phyloP scores from a whole-genome alignment of 2,113 vertebrate genomes.

The Arizona elegans region DNA sequence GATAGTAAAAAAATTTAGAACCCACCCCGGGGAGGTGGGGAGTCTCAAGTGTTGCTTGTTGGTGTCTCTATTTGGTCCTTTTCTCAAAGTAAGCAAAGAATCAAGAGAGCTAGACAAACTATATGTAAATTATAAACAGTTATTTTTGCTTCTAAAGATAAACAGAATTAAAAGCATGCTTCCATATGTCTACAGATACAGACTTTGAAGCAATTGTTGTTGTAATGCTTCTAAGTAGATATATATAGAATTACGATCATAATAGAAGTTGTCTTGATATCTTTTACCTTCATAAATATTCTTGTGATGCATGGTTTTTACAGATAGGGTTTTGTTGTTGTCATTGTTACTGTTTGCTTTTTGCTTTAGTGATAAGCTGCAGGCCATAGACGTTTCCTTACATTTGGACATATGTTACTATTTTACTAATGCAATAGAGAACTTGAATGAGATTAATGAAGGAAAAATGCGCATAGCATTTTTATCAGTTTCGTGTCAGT shows the following conservation, averaged over 20 bases:
- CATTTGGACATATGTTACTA: neutral
- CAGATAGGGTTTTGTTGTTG: neutral
- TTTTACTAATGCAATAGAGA: neutral
- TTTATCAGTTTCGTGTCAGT: neutral
- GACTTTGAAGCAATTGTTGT: neutral
- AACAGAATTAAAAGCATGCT: neutral
- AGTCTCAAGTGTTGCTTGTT: neutral
- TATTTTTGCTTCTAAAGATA: neutral
- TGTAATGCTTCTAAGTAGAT: neutral
- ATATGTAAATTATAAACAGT: conserved; percentile 2
- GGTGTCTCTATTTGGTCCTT: neutral
- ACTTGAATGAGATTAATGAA: neutral
- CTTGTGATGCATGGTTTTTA: neutral
- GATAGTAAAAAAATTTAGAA: too few species aligned
- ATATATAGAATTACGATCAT: neutral
- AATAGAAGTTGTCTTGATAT: neutral
- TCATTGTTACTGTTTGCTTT: neutral
- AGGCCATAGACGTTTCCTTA: neutral
- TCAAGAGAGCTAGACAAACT: neutral
- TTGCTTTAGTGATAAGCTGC: neutral
- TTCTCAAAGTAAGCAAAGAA: neutral
- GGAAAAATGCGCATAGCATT: neutral
- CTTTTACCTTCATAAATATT: neutral
- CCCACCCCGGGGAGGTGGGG: too few species aligned
- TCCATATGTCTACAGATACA: neutral